phyloP scores from a whole-genome alignment of 2,888 invertebrate genomes.

The Eledona agricola region DNA sequence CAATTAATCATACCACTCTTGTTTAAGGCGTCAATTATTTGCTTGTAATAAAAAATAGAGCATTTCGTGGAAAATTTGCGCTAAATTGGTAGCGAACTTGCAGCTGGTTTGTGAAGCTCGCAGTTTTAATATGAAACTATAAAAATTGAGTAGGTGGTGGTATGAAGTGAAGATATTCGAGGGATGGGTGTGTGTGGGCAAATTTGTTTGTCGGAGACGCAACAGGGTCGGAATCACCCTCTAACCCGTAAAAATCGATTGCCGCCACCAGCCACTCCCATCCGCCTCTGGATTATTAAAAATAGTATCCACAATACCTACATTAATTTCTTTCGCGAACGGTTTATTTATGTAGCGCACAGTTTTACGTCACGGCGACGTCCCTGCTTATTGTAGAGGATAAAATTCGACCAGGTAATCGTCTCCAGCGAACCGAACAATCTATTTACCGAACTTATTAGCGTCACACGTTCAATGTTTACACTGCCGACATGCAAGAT shows the following conservation, averaged over 20 bases:
- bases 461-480: conserved; percentile 22
- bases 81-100: too few species aligned
- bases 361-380: conserved; percentile 27
- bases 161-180: too few species aligned
- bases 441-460: conserved; percentile 23
- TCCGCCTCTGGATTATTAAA: conserved; percentile 21
- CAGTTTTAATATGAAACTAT: too few species aligned
- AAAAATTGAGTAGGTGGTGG: too few species aligned
- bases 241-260: conserved; percentile 24
- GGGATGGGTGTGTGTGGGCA: too few species aligned
- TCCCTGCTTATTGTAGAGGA: conserved; percentile 20
- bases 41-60: too few species aligned
- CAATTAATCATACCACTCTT: too few species aligned
- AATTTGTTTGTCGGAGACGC: too few species aligned
- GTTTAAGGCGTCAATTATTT: too few species aligned
- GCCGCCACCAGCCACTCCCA: conserved; percentile 25
- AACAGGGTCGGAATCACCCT: conserved; percentile 14
- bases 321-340: conserved; percentile 23
- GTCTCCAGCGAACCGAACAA: conserved; percentile 2
- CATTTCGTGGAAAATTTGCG: too few species aligned
- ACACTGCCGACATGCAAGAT: conserved; percentile 10
- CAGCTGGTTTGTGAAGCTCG: too few species aligned
- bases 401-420: conserved; percentile 19
- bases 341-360: conserved; percentile 30
- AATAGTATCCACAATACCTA: conserved; percentile 20